Conservation (phyloP, 2,113 vertebrate genomes). For the Dromaius novaehollandiae region DNA sequence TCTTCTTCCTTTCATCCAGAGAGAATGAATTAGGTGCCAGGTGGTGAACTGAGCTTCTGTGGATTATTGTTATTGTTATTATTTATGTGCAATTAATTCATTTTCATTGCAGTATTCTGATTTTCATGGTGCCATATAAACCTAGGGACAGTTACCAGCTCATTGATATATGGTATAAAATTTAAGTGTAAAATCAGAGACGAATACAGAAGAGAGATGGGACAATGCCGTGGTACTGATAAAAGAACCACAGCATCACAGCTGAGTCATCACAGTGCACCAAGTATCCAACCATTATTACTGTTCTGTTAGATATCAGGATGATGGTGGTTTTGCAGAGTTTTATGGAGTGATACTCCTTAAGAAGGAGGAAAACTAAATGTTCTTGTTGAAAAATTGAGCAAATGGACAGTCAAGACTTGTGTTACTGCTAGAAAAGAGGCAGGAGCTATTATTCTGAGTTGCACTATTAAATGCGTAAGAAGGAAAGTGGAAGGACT, state of each 20-base stretch:
- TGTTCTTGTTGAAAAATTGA: neutral
- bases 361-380: neutral
- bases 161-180: no score
- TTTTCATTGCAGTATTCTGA: neutral
- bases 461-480: neutral
- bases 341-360: neutral
- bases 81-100: neutral
- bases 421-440: neutral
- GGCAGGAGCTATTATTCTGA: neutral
- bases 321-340: neutral
- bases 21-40: neutral
- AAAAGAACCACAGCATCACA: neutral
- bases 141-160: neutral
- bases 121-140: neutral
- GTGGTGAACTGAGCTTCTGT: neutral
- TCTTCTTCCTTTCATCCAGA: neutral
- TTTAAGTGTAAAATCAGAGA: neutral
- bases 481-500: neutral
- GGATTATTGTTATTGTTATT: neutral
- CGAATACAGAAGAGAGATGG: neutral
- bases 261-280: neutral
- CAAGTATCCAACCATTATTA: neutral
- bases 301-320: neutral
- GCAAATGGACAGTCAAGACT: neutral
- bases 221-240: neutral